Evolutionary conservation across 2,113 vertebrate genomes (phyloP).

Genomic region (Galbula dea): DNA sequence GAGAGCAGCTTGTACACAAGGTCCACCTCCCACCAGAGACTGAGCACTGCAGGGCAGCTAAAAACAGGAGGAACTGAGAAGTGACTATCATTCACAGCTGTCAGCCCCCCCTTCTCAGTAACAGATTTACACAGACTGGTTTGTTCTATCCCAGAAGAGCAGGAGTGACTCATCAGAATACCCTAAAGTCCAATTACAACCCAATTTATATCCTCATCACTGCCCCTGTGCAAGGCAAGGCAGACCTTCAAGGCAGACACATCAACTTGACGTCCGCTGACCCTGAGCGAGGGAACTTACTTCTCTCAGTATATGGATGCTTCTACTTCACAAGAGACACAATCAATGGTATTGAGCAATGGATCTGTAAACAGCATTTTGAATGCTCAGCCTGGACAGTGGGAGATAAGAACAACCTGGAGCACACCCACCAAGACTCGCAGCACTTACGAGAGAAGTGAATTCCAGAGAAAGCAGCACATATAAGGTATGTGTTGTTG

Average conservation of each 20-base stretch:
- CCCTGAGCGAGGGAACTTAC: background rate
- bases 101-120: background rate
- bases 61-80: background rate
- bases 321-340: background rate
- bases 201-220: background rate
- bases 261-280: background rate
- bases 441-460: background rate
- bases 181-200: background rate
- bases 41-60: fast-evolving
- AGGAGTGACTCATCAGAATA: background rate
- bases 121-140: background rate
- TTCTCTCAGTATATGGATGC: background rate
- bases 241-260: background rate
- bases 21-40: background rate
- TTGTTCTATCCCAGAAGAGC: background rate
- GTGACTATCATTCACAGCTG: background rate
- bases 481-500: fast-evolving
- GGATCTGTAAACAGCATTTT: background rate
- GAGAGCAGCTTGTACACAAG: background rate
- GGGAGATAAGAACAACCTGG: background rate
- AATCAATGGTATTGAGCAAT: fast-evolving
- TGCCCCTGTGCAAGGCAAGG: background rate
- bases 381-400: background rate
- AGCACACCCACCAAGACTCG: background rate
- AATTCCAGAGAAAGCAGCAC: background rate